Conservation (phyloP, 2,113 vertebrate genomes). For the Clinocottus analis region DNA sequence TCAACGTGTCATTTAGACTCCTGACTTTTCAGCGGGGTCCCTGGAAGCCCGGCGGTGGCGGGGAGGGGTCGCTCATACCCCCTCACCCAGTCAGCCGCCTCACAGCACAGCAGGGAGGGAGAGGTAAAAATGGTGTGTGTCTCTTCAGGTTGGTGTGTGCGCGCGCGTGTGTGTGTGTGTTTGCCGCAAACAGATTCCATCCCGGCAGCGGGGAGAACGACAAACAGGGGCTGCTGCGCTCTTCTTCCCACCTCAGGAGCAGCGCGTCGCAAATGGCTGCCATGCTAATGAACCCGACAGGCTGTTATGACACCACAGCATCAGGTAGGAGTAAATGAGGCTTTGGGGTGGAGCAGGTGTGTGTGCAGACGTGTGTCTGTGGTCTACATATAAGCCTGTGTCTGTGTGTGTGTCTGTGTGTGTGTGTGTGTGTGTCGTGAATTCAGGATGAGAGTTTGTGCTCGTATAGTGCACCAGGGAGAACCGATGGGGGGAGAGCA, state of each 20-base stretch:
- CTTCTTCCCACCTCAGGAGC: slow-evolving; percentile 76
- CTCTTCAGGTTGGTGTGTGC: slow-evolving; percentile 21
- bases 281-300: slow-evolving; percentile 84
- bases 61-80: slow-evolving; percentile 73
- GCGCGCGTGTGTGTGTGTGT: slow-evolving; percentile 21
- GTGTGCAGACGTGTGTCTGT: slow-evolving; percentile 23
- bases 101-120: slow-evolving; percentile 45
- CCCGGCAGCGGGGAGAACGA: slow-evolving; percentile 39
- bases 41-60: slow-evolving; percentile 36
- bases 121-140: slow-evolving; percentile 50
- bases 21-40: slow-evolving; percentile 77
- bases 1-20: slow-evolving; percentile 79
- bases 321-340: slow-evolving; percentile 84
- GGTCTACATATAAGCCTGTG: slow-evolving; percentile 7
- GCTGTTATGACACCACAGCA: slow-evolving; percentile 83
- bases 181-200: slow-evolving; percentile 56
- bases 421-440: slow-evolving; percentile 24
- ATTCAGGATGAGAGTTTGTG: slow-evolving; percentile 54
- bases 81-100: slow-evolving; percentile 62
- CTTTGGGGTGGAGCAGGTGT: slow-evolving; percentile 76
- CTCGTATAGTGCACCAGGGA: slow-evolving; percentile 61
- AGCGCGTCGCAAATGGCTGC: slow-evolving; percentile 75
- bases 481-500: slow-evolving; percentile 60
- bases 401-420: slow-evolving; percentile 9
- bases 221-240: slow-evolving; percentile 56